These are phyloP conservation scores for Anolis sagrei DNA, from an alignment of 2,113 vertebrate genomes.

Conservation along the genomic window DNA sequence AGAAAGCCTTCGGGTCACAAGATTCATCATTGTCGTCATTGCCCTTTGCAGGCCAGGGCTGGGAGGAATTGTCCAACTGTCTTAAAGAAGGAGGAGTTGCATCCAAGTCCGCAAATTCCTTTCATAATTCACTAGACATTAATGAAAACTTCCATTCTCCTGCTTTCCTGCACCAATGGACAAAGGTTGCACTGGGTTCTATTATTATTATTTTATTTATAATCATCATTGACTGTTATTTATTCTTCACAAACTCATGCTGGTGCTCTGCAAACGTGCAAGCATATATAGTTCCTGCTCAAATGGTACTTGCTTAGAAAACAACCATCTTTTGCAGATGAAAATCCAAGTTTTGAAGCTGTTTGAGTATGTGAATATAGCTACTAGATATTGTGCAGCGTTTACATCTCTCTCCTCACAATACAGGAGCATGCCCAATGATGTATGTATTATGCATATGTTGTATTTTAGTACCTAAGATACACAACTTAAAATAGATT, in stretches of 20 bases:
- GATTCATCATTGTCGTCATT: background rate
- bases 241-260: slow-evolving; percentile 25
- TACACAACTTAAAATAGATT: slow-evolving; percentile 28
- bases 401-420: slow-evolving; percentile 1
- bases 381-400: slow-evolving; percentile 4
- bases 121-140: background rate
- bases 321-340: accelerated
- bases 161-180: background rate
- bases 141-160: background rate
- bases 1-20: background rate
- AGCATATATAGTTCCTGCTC: background rate
- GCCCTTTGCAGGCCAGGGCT: background rate
- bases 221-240: slow-evolving; percentile 23
- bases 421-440: slow-evolving; percentile 22
- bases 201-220: slow-evolving; percentile 11
- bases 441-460: slow-evolving; percentile 9
- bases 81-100: background rate
- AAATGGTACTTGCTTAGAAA: background rate
- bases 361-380: slow-evolving; percentile 2
- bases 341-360: background rate
- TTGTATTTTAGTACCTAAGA: slow-evolving; percentile 4
- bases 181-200: slow-evolving; percentile 6
- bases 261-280: slow-evolving; percentile 29
- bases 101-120: background rate
- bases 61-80: background rate